Conservation (phyloP, 2,888 invertebrate genomes). For the Gastracanthus pulcherrimus region DNA sequence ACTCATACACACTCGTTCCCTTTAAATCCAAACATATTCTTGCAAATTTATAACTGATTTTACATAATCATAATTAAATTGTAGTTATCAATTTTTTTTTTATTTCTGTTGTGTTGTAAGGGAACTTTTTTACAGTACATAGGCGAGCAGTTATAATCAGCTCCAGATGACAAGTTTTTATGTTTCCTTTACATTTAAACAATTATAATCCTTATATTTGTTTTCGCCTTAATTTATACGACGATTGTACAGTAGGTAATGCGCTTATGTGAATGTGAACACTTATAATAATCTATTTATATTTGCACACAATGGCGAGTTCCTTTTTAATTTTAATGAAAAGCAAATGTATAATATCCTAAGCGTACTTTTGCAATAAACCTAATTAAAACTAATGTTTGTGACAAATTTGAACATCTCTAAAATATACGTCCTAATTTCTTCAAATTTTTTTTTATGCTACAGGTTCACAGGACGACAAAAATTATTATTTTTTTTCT, state of each 20-base stretch:
- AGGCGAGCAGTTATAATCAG: neutral
- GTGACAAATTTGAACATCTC: neutral
- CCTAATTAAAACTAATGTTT: neutral
- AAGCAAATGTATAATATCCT: neutral
- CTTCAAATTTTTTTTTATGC: neutral
- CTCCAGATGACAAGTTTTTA: slow-evolving; percentile 15
- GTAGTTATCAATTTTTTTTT: neutral
- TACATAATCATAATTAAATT: slow-evolving; percentile 6
- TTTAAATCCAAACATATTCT: neutral
- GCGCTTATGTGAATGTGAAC: slow-evolving; percentile 33
- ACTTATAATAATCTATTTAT: slow-evolving; percentile 20
- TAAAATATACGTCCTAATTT: neutral
- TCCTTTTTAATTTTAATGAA: slow-evolving; percentile 6
- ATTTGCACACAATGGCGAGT: neutral
- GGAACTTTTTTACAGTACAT: slow-evolving; percentile 21
- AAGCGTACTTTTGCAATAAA: neutral
- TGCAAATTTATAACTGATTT: slow-evolving; percentile 7
- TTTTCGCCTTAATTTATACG: slow-evolving; percentile 24
- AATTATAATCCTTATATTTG: slow-evolving; percentile 41
- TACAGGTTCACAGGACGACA: neutral
- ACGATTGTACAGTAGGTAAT: slow-evolving; percentile 37
- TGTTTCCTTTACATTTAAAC: slow-evolving; percentile 48
- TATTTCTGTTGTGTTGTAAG: neutral
- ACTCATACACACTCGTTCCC: neutral
- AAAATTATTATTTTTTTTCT: neutral